Percentiles rank a stretch among this genome's conserved stretches.
These are phyloP conservation scores for Microctenopoma stevenorrisi DNA, from an alignment of 2,797 vertebrate genomes.

Conservation along the genomic window DNA sequence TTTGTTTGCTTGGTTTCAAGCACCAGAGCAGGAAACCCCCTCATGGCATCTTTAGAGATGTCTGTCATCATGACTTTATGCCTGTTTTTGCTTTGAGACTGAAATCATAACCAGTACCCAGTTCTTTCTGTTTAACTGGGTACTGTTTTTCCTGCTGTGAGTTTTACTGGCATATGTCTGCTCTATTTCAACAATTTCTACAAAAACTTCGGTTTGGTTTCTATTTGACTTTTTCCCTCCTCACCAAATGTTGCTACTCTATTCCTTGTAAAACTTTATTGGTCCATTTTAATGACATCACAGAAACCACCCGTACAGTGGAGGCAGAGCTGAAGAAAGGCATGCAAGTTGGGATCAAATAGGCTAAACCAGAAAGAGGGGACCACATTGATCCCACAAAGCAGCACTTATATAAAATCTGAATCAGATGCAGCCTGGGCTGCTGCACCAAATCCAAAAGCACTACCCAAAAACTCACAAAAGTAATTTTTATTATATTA, in stretches of 20 bases:
- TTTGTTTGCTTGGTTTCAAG: not conserved
- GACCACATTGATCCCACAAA: constrained; percentile 59
- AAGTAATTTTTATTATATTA: constrained; percentile 35
- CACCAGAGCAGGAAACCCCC: constrained; percentile 27
- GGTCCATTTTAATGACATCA: constrained; percentile 77
- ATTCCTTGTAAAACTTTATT: constrained; percentile 73
- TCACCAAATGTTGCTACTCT: constrained; percentile 66
- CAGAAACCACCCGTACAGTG: constrained; percentile 68
- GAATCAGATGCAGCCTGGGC: constrained; percentile 42
- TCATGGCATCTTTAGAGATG: not conserved
- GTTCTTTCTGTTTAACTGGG: not conserved
- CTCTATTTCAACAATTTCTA: constrained; percentile 55
- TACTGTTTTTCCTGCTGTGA: not conserved
- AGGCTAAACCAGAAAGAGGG: constrained; percentile 56
- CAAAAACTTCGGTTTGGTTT: constrained; percentile 51
- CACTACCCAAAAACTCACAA: constrained; percentile 47
- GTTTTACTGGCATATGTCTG: constrained; percentile 62
- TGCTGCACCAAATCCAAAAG: constrained; percentile 33
- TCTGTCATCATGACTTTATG: constrained; percentile 32
- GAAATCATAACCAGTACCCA: constrained; percentile 58
- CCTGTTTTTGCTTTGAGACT: constrained; percentile 31
- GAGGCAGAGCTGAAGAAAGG: constrained; percentile 60
- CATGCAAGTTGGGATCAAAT: constrained; percentile 65
- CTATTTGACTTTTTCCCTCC: constrained; percentile 54
- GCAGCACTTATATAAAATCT: constrained; percentile 56